phyloP scores from a whole-genome alignment of 2,888 invertebrate genomes.

The Blera fallax region DNA sequence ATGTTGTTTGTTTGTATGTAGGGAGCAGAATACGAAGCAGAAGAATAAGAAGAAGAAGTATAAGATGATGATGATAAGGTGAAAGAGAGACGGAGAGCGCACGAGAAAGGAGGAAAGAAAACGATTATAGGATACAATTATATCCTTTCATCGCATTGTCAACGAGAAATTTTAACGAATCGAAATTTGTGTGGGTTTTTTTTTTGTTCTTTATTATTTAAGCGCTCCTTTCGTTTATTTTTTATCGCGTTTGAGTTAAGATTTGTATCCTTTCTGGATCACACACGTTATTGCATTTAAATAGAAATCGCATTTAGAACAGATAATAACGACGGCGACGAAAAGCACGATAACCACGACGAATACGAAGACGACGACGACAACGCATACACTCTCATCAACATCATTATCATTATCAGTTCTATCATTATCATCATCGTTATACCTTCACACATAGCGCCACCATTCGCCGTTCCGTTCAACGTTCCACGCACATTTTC shows the following conservation, averaged over 20 bases:
- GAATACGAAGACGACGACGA: constrained; percentile 31
- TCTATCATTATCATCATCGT: constrained; percentile 62
- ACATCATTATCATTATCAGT: constrained; percentile 63
- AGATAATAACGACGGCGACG: constrained; percentile 46
- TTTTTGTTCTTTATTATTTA: constrained; percentile 1
- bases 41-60: background rate
- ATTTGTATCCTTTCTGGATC: constrained; percentile 7
- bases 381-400: constrained; percentile 62
- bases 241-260: background rate
- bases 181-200: constrained; percentile 19
- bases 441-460: constrained; percentile 55
- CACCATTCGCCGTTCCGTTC: constrained; percentile 56
- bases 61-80: constrained; percentile 39
- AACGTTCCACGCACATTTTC: constrained; percentile 69
- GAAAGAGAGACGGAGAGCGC: constrained; percentile 7
- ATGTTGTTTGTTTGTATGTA: constrained; percentile 42
- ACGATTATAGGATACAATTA: constrained; percentile 61
- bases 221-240: constrained; percentile 2
- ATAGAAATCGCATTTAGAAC: constrained; percentile 31
- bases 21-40: constrained; percentile 22
- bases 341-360: constrained; percentile 27
- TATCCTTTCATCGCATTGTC: constrained; percentile 64
- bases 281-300: constrained; percentile 37
- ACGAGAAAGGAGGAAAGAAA: constrained; percentile 40
- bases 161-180: constrained; percentile 33